phyloP scores from a whole-genome alignment of 2,888 invertebrate species.

The Oasisia sp. region DNA sequence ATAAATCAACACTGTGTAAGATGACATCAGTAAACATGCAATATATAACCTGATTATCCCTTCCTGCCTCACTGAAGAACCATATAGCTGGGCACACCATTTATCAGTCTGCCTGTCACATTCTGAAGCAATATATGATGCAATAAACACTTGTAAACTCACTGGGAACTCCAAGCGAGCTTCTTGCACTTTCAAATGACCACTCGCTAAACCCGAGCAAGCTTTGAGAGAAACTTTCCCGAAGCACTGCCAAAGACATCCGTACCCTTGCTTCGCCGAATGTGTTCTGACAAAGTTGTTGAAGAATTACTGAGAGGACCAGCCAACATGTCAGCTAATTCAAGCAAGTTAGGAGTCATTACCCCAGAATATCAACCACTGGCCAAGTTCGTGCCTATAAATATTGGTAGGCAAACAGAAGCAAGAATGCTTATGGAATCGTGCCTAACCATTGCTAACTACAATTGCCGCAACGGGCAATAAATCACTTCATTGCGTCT shows the following conservation, averaged over 20 bases:
- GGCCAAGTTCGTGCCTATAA: not conserved
- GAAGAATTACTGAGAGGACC: not conserved
- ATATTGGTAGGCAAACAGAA: conserved; percentile 3
- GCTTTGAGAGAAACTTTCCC: not conserved
- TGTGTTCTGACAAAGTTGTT: not conserved
- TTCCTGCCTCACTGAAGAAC: not conserved
- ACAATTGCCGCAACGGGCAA: not conserved
- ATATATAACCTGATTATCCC: not conserved
- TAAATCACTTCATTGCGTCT: not conserved
- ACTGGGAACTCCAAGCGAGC: not conserved
- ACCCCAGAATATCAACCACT: not conserved
- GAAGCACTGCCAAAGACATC: not conserved
- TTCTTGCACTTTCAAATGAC: not conserved
- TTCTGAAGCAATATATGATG: not conserved
- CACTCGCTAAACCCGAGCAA: not conserved
- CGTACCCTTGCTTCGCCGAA: not conserved
- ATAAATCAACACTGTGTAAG: not conserved
- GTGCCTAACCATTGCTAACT: not conserved
- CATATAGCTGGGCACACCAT: not conserved
- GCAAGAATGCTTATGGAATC: not conserved
- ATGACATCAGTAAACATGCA: not conserved
- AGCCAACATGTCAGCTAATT: not conserved
- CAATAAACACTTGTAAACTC: not conserved
- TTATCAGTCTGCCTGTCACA: not conserved
- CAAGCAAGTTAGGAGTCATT: not conserved